Evolutionary conservation across 2,797 vertebrate species (phyloP).

Genomic region (Gorsachius magnificus): DNA sequence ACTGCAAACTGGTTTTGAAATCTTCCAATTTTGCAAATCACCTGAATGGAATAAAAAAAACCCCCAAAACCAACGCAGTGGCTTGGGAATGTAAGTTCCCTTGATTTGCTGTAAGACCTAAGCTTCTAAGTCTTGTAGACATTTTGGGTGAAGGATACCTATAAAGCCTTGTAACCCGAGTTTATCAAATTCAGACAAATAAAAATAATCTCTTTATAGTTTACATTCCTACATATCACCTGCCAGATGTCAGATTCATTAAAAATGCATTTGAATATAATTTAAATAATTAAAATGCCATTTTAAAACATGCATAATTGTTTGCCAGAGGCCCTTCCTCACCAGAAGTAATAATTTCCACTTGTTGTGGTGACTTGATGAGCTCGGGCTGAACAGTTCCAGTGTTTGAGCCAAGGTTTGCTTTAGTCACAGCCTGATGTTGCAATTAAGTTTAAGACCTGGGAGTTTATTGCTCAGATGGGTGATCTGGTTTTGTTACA

Average conservation of each 20-base stretch:
- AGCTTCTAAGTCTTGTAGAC: neutral
- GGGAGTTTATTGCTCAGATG: conserved; percentile 19
- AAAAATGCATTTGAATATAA: conserved; percentile 21
- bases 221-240: neutral
- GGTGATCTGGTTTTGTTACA: neutral
- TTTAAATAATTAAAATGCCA: conserved; percentile 48
- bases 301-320: conserved; percentile 27
- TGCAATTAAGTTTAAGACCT: conserved; percentile 39
- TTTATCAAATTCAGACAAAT: neutral
- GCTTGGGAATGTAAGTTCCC: neutral
- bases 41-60: neutral
- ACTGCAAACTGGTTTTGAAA: neutral
- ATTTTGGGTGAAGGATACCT: neutral
- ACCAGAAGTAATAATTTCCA: conserved; percentile 23
- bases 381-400: neutral
- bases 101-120: neutral
- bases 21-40: neutral
- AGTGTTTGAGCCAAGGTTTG: neutral
- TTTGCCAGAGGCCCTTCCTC: conserved; percentile 25
- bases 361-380: conserved; percentile 20
- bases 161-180: neutral
- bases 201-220: neutral
- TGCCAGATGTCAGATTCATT: conserved; percentile 41
- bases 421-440: neutral
- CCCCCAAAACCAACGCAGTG: neutral